Evolutionary conservation across 2,888 invertebrate species (phyloP).

Genomic region (Netelia virgata): DNA sequence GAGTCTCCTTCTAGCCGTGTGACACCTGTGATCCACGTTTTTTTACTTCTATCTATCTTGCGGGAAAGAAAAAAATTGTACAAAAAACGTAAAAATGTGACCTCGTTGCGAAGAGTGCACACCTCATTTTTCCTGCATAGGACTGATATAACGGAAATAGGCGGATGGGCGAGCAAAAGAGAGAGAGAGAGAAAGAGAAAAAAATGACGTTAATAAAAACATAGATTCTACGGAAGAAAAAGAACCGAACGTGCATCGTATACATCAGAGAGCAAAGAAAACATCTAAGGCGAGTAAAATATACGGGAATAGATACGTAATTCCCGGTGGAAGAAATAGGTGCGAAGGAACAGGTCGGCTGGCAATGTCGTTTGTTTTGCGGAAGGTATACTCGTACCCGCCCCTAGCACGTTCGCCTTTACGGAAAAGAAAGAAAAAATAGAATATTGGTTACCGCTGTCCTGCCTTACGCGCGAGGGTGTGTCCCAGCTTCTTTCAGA

Average conservation of each 20-base stretch:
- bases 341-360: neutral
- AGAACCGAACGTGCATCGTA: conserved; percentile 6
- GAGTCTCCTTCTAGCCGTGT: neutral
- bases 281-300: no score
- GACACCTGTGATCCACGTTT: conserved; percentile 17
- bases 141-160: conserved; percentile 6
- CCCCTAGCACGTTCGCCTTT: neutral
- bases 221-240: neutral
- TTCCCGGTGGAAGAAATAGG: neutral
- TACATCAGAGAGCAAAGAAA: neutral
- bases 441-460: conserved; percentile 1
- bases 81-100: conserved; percentile 18
- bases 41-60: conserved; percentile 12
- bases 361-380: neutral
- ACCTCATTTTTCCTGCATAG: neutral
- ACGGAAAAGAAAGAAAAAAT: neutral
- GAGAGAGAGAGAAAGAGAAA: neutral
- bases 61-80: neutral
- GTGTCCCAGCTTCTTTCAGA: conserved; percentile 19
- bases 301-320: neutral
- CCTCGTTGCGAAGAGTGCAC: neutral
- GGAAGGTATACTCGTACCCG: neutral
- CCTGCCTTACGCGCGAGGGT: conserved; percentile 10
- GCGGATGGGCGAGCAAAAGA: neutral
- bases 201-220: conserved; percentile 10